These are phyloP conservation scores for Umimayanthus kanabou DNA, from an alignment of 92 coral and sea anemone genomes.

Conservation along the genomic window DNA sequence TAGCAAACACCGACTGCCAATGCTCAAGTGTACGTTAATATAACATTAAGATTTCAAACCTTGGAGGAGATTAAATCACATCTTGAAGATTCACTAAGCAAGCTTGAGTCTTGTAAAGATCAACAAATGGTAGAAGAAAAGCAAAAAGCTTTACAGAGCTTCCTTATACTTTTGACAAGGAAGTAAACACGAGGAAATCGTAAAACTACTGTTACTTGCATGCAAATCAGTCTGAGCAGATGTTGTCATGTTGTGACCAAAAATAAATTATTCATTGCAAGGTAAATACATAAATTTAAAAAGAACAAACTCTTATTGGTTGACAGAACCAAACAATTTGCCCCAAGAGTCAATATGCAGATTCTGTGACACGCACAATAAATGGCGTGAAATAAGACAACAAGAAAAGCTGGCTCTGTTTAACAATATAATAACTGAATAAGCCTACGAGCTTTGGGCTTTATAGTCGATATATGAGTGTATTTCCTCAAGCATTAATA, in stretches of 20 bases:
- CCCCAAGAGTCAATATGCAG: slow-evolving; percentile 7
- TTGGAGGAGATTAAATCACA: not conserved
- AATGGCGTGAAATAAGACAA: not conserved
- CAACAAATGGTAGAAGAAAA: not conserved
- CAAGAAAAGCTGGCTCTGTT: not conserved
- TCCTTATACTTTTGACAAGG: not conserved
- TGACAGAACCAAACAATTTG: not conserved
- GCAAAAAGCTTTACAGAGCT: not conserved
- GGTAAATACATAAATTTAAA: slow-evolving; percentile 1
- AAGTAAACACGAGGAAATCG: not conserved
- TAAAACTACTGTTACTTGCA: slow-evolving; percentile 17
- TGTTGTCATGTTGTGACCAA: slow-evolving; percentile 42
- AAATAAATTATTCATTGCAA: slow-evolving; percentile 56
- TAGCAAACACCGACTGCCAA: not conserved
- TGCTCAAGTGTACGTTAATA: not conserved
- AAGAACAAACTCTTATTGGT: slow-evolving; percentile 2
- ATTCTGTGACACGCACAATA: not conserved
- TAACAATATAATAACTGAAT: not conserved
- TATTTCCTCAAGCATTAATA: not conserved
- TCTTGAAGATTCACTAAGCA: not conserved
- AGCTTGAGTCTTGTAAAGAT: not conserved
- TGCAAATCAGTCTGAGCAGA: slow-evolving; percentile 67
- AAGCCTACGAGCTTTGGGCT: not conserved
- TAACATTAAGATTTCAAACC: slow-evolving; percentile 7
- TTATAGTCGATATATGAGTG: not conserved